Percentiles rank a stretch among this genome's conserved stretches.
These are phyloP conservation scores for Coleophora flavipennella DNA, from an alignment of 2,888 invertebrate genomes.

Conservation along the genomic window DNA sequence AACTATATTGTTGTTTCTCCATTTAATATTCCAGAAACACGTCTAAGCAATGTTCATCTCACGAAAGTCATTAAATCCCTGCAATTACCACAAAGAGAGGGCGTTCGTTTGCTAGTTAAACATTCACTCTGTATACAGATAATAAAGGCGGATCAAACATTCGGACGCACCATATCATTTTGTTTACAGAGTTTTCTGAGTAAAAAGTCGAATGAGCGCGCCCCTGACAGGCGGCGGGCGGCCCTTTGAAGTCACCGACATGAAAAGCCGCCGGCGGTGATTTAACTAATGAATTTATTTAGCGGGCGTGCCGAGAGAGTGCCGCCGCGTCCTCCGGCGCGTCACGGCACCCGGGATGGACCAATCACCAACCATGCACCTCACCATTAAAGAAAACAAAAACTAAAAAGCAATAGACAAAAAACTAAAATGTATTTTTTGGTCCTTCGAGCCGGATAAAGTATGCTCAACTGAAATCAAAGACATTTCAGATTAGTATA, in stretches of 20 bases:
- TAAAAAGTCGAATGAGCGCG: conserved; percentile 65
- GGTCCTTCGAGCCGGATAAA: not conserved
- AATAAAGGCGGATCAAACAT: conserved; percentile 71
- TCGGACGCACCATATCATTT: conserved; percentile 68
- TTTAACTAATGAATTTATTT: conserved; percentile 75
- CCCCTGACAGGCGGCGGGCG: conserved; percentile 47
- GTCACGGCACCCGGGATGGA: not conserved
- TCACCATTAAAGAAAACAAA: not conserved
- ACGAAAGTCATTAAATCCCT: conserved; percentile 40
- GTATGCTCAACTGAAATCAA: not conserved
- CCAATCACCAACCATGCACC: not conserved
- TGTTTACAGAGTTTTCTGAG: conserved; percentile 71
- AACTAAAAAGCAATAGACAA: not conserved
- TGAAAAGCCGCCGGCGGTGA: conserved; percentile 71
- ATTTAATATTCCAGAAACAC: conserved; percentile 10
- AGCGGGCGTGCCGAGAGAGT: conserved; percentile 46
- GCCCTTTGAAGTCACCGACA: conserved; percentile 71
- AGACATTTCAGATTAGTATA: no score
- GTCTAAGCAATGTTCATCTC: conserved; percentile 36
- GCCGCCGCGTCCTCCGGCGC: conserved; percentile 15
- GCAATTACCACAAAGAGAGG: conserved; percentile 53
- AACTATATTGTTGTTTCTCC: no score
- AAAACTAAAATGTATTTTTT: not conserved
- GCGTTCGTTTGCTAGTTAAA: conserved; percentile 57
- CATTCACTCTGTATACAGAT: conserved; percentile 60